Percentiles rank a stretch among this genome's conserved stretches.
Evolutionary conservation across 2,113 vertebrate species (phyloP).

Genomic region (Chrysemys picta): DNA sequence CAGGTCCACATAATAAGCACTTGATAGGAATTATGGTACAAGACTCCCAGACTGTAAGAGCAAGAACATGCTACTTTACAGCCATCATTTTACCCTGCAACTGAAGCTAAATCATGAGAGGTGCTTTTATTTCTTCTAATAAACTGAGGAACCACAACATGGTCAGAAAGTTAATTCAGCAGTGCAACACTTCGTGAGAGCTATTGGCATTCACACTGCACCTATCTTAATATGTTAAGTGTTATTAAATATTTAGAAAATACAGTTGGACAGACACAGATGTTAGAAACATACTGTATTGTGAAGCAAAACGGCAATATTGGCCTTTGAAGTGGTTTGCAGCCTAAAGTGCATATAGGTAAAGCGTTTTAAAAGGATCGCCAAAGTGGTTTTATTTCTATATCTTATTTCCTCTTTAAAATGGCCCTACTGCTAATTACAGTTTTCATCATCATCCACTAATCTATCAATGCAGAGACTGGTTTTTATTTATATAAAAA

Average conservation of each 20-base stretch:
- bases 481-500: neutral
- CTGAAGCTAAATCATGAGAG: neutral
- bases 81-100: neutral
- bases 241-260: slow-evolving; percentile 15
- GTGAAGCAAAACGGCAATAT: neutral
- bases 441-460: neutral
- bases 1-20: neutral
- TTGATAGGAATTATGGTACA: fast-evolving
- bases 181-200: neutral
- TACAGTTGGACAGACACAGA: neutral
- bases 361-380: neutral
- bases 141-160: neutral
- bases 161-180: neutral
- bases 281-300: neutral
- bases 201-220: neutral
- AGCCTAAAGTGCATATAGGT: neutral
- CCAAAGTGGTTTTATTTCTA: neutral
- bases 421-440: neutral
- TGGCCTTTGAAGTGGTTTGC: slow-evolving; percentile 1
- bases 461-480: neutral
- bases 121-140: neutral
- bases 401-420: neutral
- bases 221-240: neutral
- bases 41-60: neutral
- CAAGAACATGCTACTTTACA: neutral